Evolutionary conservation across 2,113 vertebrate species (phyloP).

Genomic region (Perca flavescens): DNA sequence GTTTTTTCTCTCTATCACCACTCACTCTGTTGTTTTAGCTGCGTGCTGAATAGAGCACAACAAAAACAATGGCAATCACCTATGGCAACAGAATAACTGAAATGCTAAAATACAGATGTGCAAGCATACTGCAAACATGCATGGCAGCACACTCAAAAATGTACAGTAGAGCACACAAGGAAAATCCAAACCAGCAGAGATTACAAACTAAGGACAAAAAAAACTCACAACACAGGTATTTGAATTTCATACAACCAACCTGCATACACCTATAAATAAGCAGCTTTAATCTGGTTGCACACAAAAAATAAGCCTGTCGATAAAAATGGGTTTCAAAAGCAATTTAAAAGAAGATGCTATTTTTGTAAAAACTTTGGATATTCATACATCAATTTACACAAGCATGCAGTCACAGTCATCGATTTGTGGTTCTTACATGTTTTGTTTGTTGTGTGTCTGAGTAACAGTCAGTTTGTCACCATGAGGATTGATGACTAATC

Average conservation of each 20-base stretch:
- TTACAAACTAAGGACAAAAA: background rate
- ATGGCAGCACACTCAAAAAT: background rate
- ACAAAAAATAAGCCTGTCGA: background rate
- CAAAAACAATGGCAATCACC: background rate
- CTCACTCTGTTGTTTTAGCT: constrained; percentile 9
- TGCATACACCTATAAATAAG: background rate
- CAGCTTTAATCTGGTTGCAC: background rate
- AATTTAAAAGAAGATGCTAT: background rate
- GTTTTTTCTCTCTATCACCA: background rate
- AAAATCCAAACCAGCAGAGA: too few relatives aligned
- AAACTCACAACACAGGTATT: too few relatives aligned
- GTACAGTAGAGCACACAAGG: background rate
- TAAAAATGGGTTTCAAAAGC: background rate
- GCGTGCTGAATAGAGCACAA: background rate
- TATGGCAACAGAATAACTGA: background rate
- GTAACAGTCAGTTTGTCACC: constrained; percentile 41
- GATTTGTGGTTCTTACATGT: background rate
- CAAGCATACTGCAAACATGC: background rate
- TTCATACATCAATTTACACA: background rate
- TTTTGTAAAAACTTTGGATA: background rate
- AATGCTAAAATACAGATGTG: background rate
- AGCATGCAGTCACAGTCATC: background rate
- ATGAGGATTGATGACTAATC: constrained; percentile 49
- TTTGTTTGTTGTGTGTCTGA: constrained; percentile 26
- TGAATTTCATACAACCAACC: background rate